Percentiles rank a stretch among this genome's conserved stretches.
Evolutionary conservation across 2,888 invertebrate genomes (phyloP).

Genomic region (Polydrusus pterygomalis): DNA sequence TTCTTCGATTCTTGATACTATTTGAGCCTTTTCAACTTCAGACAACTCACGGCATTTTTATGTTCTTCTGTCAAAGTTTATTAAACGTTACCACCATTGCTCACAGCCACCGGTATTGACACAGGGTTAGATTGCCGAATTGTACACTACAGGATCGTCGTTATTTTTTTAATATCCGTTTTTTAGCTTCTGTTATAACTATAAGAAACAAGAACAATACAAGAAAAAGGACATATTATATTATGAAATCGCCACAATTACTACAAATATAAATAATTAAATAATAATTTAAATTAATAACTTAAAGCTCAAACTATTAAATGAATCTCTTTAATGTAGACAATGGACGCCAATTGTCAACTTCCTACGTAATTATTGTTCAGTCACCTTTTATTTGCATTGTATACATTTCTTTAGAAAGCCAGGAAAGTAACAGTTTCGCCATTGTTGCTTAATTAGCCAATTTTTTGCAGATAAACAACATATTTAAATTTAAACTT

Average conservation of each 20-base stretch:
- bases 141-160: too few relatives aligned
- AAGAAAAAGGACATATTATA: too few relatives aligned
- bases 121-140: too few relatives aligned
- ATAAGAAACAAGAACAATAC: too few relatives aligned
- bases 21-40: too few relatives aligned
- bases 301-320: neutral
- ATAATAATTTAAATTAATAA: neutral
- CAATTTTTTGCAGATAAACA: conserved; percentile 14
- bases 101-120: too few relatives aligned
- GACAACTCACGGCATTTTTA: too few relatives aligned
- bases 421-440: neutral
- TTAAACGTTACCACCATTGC: too few relatives aligned
- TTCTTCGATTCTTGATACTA: too few relatives aligned
- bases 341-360: conserved; percentile 25
- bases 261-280: neutral
- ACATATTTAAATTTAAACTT: neutral
- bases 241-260: neutral
- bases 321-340: conserved; percentile 1
- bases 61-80: too few relatives aligned
- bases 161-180: too few relatives aligned
- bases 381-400: conserved; percentile 17
- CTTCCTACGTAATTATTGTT: conserved; percentile 28
- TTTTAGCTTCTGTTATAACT: too few relatives aligned
- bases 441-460: conserved; percentile 1
- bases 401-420: conserved; percentile 30